A percentile compares a stretch with the other conserved stretches of the same genome.
phyloP scores from a whole-genome alignment of 1,140 invertebrate species.

The Cecropterus lyciades region DNA sequence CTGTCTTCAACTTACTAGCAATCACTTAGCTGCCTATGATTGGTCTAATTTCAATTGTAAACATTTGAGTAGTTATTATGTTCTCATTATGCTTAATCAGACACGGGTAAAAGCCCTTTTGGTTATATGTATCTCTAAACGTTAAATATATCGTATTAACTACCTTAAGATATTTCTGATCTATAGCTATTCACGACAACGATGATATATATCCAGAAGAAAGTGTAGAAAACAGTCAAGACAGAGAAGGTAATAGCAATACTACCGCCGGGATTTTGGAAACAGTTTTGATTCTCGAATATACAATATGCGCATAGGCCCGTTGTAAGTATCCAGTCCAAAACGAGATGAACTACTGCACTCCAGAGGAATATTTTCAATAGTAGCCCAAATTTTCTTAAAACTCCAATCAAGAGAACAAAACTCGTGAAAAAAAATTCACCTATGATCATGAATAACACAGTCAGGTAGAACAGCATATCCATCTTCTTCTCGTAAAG shows the following conservation, averaged over 20 bases:
- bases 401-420: conserved; percentile 40
- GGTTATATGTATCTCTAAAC: too few relatives aligned
- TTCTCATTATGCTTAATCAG: too few relatives aligned
- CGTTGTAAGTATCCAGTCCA: conserved; percentile 40
- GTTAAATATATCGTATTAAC: too few relatives aligned
- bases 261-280: conserved; percentile 28
- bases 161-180: not conserved
- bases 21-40: too few relatives aligned
- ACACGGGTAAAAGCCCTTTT: too few relatives aligned
- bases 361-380: conserved; percentile 45
- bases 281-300: conserved; percentile 33
- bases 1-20: too few relatives aligned
- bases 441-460: conserved; percentile 42
- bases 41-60: too few relatives aligned
- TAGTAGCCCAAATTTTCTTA: conserved; percentile 35
- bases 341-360: conserved; percentile 37
- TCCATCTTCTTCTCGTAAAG: conserved; percentile 48
- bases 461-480: conserved; percentile 39
- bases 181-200: conserved; percentile 42
- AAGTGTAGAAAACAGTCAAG: conserved; percentile 35
- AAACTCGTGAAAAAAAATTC: conserved; percentile 42
- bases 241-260: conserved; percentile 32
- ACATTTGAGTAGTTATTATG: too few relatives aligned
- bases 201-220: conserved; percentile 42
- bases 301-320: conserved; percentile 37